Conservation (phyloP, 35 echinoderm and acorn worm genomes). For the Stichopus chloronotus region DNA sequence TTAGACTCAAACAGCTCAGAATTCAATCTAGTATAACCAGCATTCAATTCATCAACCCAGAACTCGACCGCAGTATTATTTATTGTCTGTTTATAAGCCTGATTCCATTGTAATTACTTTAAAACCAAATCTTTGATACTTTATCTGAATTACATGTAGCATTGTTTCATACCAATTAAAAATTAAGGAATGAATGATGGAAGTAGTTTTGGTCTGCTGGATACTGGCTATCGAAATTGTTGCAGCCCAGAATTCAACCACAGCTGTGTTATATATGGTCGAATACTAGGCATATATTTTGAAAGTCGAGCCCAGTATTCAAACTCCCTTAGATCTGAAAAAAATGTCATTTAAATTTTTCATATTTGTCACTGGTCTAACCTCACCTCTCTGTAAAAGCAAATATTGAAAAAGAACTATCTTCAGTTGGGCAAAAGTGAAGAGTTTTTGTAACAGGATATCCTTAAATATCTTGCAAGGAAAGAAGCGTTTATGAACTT, state of each 20-base stretch:
- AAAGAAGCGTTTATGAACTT: no score
- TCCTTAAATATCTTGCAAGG: no score
- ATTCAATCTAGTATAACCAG: conserved; percentile 31
- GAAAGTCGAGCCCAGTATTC: not conserved
- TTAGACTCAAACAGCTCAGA: conserved; percentile 28
- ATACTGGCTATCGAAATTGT: conserved; percentile 11
- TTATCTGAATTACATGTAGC: conserved; percentile 22
- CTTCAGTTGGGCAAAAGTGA: no score
- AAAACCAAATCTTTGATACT: conserved; percentile 32
- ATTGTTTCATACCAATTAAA: conserved; percentile 11
- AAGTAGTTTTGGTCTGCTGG: not conserved
- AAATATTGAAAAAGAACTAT: not conserved
- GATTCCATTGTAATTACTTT: conserved; percentile 32
- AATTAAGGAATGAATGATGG: conserved; percentile 27
- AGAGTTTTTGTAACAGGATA: no score
- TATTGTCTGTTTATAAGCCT: conserved; percentile 20
- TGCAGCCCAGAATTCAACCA: conserved; percentile 14
- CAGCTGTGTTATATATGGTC: no score
- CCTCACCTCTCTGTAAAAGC: not conserved
- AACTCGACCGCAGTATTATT: not conserved
- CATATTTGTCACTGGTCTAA: not conserved
- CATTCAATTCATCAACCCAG: conserved; percentile 28
- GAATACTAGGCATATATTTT: not conserved
- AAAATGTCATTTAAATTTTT: conserved; percentile 6
- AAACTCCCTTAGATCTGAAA: not conserved